Conservation (phyloP, 2,797 vertebrate genomes). For the Podarcis siculus region DNA sequence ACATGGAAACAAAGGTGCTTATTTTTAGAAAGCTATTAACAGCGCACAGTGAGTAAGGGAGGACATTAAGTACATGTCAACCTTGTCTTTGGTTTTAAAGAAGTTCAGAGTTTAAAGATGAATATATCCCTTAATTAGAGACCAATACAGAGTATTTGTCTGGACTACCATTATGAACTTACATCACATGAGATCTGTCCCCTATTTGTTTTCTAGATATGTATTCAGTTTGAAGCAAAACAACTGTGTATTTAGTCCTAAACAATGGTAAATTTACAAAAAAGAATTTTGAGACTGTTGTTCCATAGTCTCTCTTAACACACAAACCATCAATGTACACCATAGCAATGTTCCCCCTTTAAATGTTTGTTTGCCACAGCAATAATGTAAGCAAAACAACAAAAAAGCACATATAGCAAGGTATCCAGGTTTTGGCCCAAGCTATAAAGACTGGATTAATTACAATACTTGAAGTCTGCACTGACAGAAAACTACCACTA, state of each 20-base stretch:
- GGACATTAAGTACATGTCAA: not conserved
- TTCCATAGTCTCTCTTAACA: not conserved
- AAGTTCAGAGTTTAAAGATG: not conserved
- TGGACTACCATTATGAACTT: not conserved
- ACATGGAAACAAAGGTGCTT: not conserved
- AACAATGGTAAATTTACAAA: not conserved
- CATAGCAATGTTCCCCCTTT: not conserved
- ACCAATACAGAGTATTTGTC: not conserved
- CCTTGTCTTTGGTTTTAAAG: not conserved
- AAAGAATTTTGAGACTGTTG: not conserved
- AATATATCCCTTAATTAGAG: not conserved
- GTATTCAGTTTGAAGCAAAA: not conserved
- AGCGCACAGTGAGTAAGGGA: not conserved
- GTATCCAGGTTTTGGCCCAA: not conserved
- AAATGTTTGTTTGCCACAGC: not conserved
- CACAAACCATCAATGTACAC: not conserved
- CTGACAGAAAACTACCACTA: not conserved
- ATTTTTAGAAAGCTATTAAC: conserved; percentile 36
- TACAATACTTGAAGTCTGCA: not conserved
- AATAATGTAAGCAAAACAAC: not conserved
- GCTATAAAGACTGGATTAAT: not conserved
- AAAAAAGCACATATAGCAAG: not conserved
- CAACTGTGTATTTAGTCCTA: not conserved
- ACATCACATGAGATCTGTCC: not conserved
- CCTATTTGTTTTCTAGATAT: not conserved